phyloP scores from a whole-genome alignment of 2,113 vertebrate genomes.

The Sigmodon hispidus region DNA sequence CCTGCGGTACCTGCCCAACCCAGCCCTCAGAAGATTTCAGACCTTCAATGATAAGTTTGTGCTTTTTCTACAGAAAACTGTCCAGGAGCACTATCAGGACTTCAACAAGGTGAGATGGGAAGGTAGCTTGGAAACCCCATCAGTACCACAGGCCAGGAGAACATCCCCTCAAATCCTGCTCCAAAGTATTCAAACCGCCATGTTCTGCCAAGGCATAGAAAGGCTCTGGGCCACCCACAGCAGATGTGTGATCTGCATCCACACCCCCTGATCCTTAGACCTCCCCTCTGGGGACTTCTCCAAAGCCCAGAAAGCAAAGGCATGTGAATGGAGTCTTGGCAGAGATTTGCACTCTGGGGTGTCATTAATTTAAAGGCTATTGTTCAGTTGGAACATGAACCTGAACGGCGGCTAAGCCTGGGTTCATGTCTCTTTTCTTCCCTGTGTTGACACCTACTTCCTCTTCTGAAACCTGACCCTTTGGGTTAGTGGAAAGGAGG shows the following conservation, averaged over 20 bases:
- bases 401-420: slow-evolving; percentile 22
- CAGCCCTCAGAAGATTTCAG: slow-evolving; percentile 85
- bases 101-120: slow-evolving; percentile 88
- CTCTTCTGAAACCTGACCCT: slow-evolving; percentile 43
- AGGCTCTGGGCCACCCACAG: background rate
- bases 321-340: background rate
- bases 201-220: background rate
- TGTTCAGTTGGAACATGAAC: slow-evolving; percentile 38
- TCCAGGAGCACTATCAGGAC: slow-evolving; percentile 88
- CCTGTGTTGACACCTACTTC: slow-evolving; percentile 20
- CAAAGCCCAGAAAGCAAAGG: background rate
- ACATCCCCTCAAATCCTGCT: background rate
- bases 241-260: background rate
- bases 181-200: background rate
- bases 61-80: slow-evolving; percentile 85
- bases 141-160: background rate
- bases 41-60: slow-evolving; percentile 85
- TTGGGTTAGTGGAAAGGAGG: background rate
- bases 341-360: background rate
- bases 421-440: slow-evolving; percentile 26
- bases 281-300: background rate
- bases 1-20: slow-evolving; percentile 89
- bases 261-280: background rate
- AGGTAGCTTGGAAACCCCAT: background rate
- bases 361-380: background rate